Evolutionary conservation across 2,113 vertebrate species (phyloP).

Genomic region (Corvus cornix): DNA sequence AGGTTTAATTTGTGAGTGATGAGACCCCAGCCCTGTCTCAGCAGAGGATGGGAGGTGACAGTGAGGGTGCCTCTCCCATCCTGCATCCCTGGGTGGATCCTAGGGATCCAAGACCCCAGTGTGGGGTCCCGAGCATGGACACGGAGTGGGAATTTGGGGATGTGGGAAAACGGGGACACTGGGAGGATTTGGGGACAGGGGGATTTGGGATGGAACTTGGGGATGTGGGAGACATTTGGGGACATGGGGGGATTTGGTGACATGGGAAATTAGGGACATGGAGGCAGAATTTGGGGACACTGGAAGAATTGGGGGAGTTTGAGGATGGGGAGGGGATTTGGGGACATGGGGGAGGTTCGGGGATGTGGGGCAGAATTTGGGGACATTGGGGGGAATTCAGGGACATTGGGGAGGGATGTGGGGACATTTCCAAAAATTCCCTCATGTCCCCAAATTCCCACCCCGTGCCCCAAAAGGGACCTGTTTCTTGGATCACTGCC

Average conservation of each 20-base stretch:
- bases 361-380: not conserved
- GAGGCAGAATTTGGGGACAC: no score
- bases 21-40: not conserved
- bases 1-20: not conserved
- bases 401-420: not conserved
- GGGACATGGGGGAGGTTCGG: no score
- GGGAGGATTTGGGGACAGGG: no score
- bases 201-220: not conserved
- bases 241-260: not conserved
- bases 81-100: not conserved
- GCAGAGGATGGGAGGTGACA: not conserved
- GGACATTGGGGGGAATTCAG: not conserved
- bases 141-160: not conserved
- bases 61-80: not conserved
- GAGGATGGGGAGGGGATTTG: not conserved
- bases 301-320: not conserved
- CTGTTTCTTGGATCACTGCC: not conserved
- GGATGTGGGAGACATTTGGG: not conserved
- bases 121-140: not conserved
- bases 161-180: accelerated
- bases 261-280: no score
- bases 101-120: not conserved
- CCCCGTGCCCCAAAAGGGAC: not conserved
- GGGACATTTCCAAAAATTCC: not conserved
- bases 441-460: not conserved